A percentile compares a stretch with the other conserved stretches of the same genome.
Evolutionary conservation across 2,797 vertebrate species (phyloP).

Genomic region (Acanthurus leucopareius): DNA sequence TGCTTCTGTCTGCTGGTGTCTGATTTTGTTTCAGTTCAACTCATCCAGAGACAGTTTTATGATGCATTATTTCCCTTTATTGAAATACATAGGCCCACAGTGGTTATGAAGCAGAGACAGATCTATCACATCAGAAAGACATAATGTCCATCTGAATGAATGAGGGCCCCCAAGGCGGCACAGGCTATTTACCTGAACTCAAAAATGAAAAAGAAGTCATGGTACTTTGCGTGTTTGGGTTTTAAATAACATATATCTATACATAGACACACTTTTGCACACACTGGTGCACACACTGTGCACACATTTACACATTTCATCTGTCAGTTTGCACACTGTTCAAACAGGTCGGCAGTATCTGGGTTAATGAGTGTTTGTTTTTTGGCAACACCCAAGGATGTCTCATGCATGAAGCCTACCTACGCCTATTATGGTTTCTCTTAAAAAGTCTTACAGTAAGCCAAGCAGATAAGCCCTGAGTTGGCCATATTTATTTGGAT

Average conservation of each 20-base stretch:
- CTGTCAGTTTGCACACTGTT: slow-evolving; percentile 59
- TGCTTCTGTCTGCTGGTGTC: too few species aligned
- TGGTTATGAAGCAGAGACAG: background rate
- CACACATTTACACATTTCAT: slow-evolving; percentile 63
- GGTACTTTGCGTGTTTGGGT: slow-evolving; percentile 16
- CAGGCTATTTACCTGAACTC: slow-evolving; percentile 56
- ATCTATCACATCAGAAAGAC: slow-evolving; percentile 7
- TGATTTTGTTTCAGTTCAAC: too few species aligned
- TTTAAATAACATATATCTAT: too few species aligned
- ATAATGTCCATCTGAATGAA: slow-evolving; percentile 33
- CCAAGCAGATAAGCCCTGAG: slow-evolving; percentile 67
- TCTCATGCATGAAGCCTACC: slow-evolving; percentile 67
- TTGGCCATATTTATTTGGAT: slow-evolving; percentile 75
- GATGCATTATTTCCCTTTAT: too few species aligned
- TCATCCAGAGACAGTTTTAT: too few species aligned
- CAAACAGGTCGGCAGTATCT: slow-evolving; percentile 70
- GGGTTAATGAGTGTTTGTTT: slow-evolving; percentile 80
- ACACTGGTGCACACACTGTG: slow-evolving; percentile 41
- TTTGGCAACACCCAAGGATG: slow-evolving; percentile 80
- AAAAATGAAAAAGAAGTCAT: slow-evolving; percentile 50
- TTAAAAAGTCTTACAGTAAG: slow-evolving; percentile 62
- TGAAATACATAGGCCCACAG: background rate
- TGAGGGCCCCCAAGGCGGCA: slow-evolving; percentile 1
- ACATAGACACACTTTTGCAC: slow-evolving; percentile 11
- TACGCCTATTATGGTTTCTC: slow-evolving; percentile 69